Evolutionary conservation across 1,140 invertebrate genomes (phyloP).

Genomic region (Danaus plexippus): DNA sequence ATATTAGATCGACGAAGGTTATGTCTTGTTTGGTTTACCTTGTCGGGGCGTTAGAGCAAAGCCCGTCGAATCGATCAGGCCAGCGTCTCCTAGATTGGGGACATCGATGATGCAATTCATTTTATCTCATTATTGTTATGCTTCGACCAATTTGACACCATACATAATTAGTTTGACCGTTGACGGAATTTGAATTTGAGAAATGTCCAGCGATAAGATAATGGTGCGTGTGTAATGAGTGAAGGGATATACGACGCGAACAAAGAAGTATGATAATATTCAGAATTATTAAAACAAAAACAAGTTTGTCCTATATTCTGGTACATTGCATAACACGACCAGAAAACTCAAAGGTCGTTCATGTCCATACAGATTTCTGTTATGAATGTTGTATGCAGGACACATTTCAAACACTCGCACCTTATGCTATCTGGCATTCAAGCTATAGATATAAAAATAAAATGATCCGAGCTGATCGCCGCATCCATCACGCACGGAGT

Average conservation of each 20-base stretch:
- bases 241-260: background rate
- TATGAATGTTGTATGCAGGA: too few relatives aligned
- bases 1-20: background rate
- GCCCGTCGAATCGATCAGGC: constrained; percentile 43
- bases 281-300: background rate
- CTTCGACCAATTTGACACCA: constrained; percentile 14
- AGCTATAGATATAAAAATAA: constrained; percentile 22
- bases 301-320: background rate
- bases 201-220: constrained; percentile 18
- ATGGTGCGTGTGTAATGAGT: constrained; percentile 3
- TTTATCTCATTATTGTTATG: constrained; percentile 18
- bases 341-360: too few relatives aligned
- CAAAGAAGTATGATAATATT: background rate
- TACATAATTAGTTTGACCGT: constrained; percentile 19
- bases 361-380: too few relatives aligned
- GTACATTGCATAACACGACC: background rate
- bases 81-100: constrained; percentile 25
- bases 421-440: background rate
- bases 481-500: constrained; percentile 16
- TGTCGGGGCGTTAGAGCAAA: constrained; percentile 25
- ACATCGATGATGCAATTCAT: constrained; percentile 39
- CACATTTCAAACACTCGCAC: too few relatives aligned
- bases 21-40: constrained; percentile 17
- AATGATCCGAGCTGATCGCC: constrained; percentile 17
- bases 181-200: constrained; percentile 6